Conservation (phyloP, 2,888 invertebrate genomes). For the Sabellastarte sp. region DNA sequence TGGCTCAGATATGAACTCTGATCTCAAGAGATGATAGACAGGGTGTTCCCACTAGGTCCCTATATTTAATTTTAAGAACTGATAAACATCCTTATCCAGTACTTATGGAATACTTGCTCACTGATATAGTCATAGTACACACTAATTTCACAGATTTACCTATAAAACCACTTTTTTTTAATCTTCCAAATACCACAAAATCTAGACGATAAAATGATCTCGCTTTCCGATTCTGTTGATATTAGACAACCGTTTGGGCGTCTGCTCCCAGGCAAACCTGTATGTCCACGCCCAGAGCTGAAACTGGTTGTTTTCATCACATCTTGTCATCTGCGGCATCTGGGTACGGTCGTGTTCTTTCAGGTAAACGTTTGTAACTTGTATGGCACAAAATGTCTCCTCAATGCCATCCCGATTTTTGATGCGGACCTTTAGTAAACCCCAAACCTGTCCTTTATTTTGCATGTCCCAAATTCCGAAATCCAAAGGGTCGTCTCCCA, state of each 20-base stretch:
- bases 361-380: constrained; percentile 5
- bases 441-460: constrained; percentile 17
- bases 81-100: too few relatives aligned
- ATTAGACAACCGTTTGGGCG: not conserved
- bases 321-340: constrained; percentile 28
- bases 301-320: constrained; percentile 20
- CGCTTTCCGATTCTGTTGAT: not conserved
- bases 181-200: too few relatives aligned
- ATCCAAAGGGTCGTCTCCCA: constrained; percentile 10
- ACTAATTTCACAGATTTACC: too few relatives aligned
- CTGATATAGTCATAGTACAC: too few relatives aligned
- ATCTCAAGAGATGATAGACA: too few relatives aligned
- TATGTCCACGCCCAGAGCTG: constrained; percentile 29
- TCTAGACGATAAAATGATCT: too few relatives aligned
- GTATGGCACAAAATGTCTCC: constrained; percentile 14
- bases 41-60: too few relatives aligned
- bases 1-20: too few relatives aligned
- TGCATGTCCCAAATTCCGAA: constrained; percentile 27
- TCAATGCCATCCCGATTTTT: constrained; percentile 1
- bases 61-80: too few relatives aligned
- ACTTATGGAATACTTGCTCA: too few relatives aligned
- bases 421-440: constrained; percentile 17
- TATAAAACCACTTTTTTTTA: too few relatives aligned
- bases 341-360: constrained; percentile 16
- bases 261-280: constrained; percentile 18